Base-by-base conservation (phyloP, 2,113 vertebrate species). In the Sinocyclocheilus grahami region DNA sequence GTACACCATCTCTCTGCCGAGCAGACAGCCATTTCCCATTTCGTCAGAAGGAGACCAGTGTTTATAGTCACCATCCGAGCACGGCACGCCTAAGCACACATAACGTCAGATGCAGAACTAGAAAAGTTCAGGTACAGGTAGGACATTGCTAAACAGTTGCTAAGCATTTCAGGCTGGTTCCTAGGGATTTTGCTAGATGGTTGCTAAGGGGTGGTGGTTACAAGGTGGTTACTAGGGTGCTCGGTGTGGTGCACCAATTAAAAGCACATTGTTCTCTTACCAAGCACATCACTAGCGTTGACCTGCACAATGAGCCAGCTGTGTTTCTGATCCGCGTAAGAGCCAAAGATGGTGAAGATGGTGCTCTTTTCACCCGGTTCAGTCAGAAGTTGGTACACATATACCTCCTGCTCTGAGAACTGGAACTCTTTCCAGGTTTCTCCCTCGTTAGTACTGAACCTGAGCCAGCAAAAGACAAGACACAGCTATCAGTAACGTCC, bases 281-380 rank as follows among this genome's bases (percentile, higher is more conserved):
- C 97, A 58, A 99, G 95, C 8, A 97, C 97, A 0, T 96, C 95
- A 0, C 96, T 97, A 92, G 96, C 94, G 90, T 99, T 99, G 95
- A 99, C 95, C 95, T 99, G 98, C 89, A 99, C 93, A 90, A 99
- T 99, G 79, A 99, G 95, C 98, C 98, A 99, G 93, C 97, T 99
- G 95, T 99, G 98, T 1, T 94, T 95, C 0, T 96, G 97, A 92
- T 97, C 96, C 1, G 98, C 97, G 55, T 97, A 98, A 0, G 98
- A 99, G 60, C 98, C 98, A 0, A 99, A 99, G 92, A 99, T 96
- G 89, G 98, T 99, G 92, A 99, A 99, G 55, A 99, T 92, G 4
- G 97, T 97, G 93, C 97, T 99, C 88, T 98, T 99, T 93, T 99
- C 98, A 0, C 98, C 98, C 0, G 98, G 98, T 87, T 99, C 98